These are phyloP conservation scores for Acrocephalus scirpaceus DNA, from an alignment of 2,797 vertebrate species.

Conservation along the genomic window DNA sequence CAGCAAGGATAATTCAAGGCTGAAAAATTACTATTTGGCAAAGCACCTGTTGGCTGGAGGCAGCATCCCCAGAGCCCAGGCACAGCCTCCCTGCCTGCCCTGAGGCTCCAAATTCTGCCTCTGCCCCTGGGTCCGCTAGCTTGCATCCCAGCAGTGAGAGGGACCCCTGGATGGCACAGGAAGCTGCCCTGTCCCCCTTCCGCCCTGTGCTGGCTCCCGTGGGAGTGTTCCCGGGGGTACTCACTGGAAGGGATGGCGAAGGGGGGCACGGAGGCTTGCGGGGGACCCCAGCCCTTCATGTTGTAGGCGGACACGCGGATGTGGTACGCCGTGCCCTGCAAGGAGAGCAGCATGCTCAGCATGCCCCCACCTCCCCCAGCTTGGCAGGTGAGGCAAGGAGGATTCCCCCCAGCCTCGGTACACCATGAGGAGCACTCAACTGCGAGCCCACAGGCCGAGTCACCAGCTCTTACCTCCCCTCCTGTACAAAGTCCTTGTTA, in stretches of 20 bases:
- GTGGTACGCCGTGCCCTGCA: constrained; percentile 85
- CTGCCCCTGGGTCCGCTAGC: fast-evolving
- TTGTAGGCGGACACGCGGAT: constrained; percentile 90
- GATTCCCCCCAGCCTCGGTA: not conserved
- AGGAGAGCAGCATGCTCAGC: constrained; percentile 6
- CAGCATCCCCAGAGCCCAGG: fast-evolving
- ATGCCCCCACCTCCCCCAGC: fast-evolving
- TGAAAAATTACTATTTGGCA: not conserved
- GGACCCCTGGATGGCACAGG: fast-evolving
- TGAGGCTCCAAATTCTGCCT: not conserved
- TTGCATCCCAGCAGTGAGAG: not conserved
- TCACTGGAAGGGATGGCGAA: constrained; percentile 89
- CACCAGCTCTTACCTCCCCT: not conserved
- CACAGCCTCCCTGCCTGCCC: not conserved
- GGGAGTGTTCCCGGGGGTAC: constrained; percentile 11
- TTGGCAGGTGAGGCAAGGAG: fast-evolving
- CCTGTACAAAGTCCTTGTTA: not conserved
- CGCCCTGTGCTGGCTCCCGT: fast-evolving
- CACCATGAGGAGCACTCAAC: not conserved
- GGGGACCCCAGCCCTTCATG: constrained; percentile 92
- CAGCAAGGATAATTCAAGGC: not conserved
- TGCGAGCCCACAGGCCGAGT: fast-evolving
- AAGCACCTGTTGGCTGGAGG: not conserved
- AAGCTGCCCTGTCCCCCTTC: not conserved
- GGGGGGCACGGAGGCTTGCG: constrained; percentile 78